These are phyloP conservation scores for Phalacrocorax aristotelis DNA, from an alignment of 2,113 vertebrate genomes.

Conservation along the genomic window DNA sequence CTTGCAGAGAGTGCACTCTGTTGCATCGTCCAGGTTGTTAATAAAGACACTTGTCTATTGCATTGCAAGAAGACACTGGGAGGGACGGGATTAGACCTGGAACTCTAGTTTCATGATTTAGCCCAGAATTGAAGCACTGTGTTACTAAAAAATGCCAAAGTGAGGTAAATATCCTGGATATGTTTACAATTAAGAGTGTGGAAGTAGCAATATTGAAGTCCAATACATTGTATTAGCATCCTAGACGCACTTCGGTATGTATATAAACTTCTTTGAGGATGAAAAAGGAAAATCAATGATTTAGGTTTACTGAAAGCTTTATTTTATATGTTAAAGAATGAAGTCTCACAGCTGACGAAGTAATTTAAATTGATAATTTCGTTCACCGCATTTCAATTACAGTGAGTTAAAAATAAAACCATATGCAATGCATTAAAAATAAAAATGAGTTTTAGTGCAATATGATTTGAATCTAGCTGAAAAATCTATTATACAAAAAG, in stretches of 20 bases:
- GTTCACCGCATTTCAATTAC: slow-evolving; percentile 43
- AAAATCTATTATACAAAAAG: background rate
- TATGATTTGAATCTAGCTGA: slow-evolving; percentile 19
- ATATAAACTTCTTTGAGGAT: background rate
- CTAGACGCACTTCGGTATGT: background rate
- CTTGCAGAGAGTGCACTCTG: background rate
- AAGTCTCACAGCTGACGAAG: slow-evolving; percentile 37
- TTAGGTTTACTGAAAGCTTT: slow-evolving; percentile 10
- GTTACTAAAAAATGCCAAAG: background rate
- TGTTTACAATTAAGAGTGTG: background rate
- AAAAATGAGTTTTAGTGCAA: slow-evolving; percentile 26
- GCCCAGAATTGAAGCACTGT: background rate
- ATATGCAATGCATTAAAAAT: slow-evolving; percentile 46
- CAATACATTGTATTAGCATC: background rate
- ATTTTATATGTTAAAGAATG: slow-evolving; percentile 12
- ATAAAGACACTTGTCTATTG: background rate
- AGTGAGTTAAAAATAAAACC: slow-evolving; percentile 52
- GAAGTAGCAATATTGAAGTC: background rate
- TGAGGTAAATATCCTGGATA: background rate
- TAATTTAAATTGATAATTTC: slow-evolving; percentile 55
- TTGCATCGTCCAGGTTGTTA: background rate
- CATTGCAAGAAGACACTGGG: background rate
- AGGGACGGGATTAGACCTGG: background rate
- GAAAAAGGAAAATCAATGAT: background rate
- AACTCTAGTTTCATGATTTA: background rate